Evolutionary conservation across 2,113 vertebrate genomes (phyloP).

Genomic region (Physeter macrocephalus): DNA sequence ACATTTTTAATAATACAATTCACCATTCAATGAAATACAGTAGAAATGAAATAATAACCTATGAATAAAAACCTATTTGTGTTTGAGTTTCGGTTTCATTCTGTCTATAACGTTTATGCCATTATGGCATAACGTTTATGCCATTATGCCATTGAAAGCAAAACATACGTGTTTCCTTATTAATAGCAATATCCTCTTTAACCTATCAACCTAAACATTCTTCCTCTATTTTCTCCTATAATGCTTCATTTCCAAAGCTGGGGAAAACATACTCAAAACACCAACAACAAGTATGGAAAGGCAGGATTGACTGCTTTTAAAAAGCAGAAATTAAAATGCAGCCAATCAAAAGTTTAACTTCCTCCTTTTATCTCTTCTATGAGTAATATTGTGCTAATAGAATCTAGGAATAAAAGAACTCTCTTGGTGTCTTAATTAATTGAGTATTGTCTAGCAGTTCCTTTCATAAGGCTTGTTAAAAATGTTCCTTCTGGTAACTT

Average conservation of each 20-base stretch:
- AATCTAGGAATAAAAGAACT: neutral
- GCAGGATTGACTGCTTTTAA: neutral
- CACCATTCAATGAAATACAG: neutral
- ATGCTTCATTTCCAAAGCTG: neutral
- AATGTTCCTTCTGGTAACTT: neutral
- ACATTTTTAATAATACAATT: neutral
- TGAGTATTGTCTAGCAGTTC: neutral
- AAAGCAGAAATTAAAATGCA: neutral
- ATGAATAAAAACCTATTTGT: neutral
- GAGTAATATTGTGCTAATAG: neutral
- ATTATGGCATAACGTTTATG: too few species aligned
- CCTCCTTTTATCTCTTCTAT: neutral
- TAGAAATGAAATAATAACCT: neutral
- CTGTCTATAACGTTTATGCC: neutral
- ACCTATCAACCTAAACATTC: neutral
- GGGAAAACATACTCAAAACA: neutral
- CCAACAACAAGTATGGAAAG: neutral
- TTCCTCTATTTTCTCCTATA: neutral
- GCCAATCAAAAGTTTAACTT: conserved; percentile 1
- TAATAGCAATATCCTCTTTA: neutral
- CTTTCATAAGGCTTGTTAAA: neutral
- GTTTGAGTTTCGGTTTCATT: neutral
- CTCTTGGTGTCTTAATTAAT: neutral
- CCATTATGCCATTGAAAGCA: neutral
- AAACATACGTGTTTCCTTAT: neutral